phyloP scores from a whole-genome alignment of 2,113 vertebrate genomes.

The Sebastes fasciatus region DNA sequence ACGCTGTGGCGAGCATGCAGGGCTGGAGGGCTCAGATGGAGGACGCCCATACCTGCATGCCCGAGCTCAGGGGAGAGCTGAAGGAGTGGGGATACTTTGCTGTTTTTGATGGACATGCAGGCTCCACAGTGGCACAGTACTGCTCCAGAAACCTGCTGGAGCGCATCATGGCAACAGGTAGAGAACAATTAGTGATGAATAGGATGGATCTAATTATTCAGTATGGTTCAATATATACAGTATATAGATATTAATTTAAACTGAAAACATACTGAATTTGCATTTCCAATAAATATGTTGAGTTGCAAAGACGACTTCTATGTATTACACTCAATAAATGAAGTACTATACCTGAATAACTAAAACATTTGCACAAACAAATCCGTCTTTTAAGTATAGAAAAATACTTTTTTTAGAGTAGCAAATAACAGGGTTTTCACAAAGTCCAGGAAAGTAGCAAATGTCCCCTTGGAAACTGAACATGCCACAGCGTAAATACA shows the following conservation, averaged over 20 bases:
- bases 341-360: background rate
- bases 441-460: background rate
- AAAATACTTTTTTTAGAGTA: background rate
- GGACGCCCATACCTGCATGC: conserved; percentile 83
- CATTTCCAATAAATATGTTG: background rate
- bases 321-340: background rate
- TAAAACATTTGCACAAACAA: background rate
- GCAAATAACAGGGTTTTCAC: too few relatives aligned
- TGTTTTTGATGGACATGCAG: conserved; percentile 87
- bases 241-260: too few relatives aligned
- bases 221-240: background rate
- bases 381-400: background rate
- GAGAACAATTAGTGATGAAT: background rate
- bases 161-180: conserved; percentile 84
- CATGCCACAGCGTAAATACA: background rate
- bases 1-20: conserved; percentile 84
- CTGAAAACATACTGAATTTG: background rate
- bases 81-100: conserved; percentile 85
- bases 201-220: background rate
- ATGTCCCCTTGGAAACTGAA: background rate
- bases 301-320: too few relatives aligned
- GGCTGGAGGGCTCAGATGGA: conserved; percentile 88
- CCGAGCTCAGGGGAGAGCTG: conserved; percentile 74
- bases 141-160: conserved; percentile 85
- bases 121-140: conserved; percentile 84